Percentiles rank a stretch among this genome's conserved stretches.
phyloP scores from a whole-genome alignment of 1,140 invertebrate species.

The Caerostris darwini region DNA sequence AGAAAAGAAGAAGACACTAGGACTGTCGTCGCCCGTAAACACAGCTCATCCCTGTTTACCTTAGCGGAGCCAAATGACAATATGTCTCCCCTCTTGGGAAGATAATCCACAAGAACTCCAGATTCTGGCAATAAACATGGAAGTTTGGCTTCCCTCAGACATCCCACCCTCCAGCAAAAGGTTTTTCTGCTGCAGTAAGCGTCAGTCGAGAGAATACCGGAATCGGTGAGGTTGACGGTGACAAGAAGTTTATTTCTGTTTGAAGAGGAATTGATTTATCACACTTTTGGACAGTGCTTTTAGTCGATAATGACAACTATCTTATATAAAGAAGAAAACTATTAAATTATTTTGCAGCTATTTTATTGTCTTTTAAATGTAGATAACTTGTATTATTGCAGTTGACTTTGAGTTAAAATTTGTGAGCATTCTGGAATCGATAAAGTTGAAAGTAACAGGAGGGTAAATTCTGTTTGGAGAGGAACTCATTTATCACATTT shows the following conservation, averaged over 20 bases:
- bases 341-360: no score
- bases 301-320: no score
- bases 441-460: no score
- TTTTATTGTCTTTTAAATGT: no score
- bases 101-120: slow-evolving; percentile 16
- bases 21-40: slow-evolving; percentile 35
- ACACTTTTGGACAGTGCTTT: no score
- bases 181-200: neutral
- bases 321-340: no score
- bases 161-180: neutral
- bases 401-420: no score
- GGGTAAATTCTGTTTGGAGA: no score
- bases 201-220: neutral
- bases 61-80: slow-evolving; percentile 16
- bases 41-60: slow-evolving; percentile 23
- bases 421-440: no score
- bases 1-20: neutral
- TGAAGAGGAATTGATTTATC: no score
- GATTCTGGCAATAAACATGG: neutral
- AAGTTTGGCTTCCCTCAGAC: neutral
- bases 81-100: slow-evolving; percentile 4
- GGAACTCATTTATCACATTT: no score
- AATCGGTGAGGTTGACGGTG: neutral
- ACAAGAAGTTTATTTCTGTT: neutral
- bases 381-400: no score